A percentile compares a stretch with the other conserved stretches of the same genome.
These are phyloP conservation scores for Nomada ferruginata DNA, from an alignment of 2,888 invertebrate genomes.

Conservation along the genomic window DNA sequence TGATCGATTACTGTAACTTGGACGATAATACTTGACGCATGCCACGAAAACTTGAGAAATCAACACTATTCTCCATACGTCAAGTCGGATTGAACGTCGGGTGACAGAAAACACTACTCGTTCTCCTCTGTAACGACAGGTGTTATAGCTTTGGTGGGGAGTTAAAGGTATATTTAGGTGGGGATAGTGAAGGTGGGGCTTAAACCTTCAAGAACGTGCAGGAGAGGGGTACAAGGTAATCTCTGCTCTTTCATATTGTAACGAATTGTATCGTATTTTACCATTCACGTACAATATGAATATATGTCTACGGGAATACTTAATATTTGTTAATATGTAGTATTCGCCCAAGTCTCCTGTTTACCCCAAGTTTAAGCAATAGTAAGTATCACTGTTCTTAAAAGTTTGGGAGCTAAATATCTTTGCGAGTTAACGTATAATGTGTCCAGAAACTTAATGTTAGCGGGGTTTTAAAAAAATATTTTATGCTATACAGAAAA, in stretches of 20 bases:
- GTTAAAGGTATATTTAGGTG: conserved; percentile 42
- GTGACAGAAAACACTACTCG: conserved; percentile 65
- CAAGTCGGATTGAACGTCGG: conserved; percentile 53
- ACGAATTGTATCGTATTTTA: conserved; percentile 18
- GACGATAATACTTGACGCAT: conserved; percentile 51
- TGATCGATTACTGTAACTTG: conserved; percentile 17
- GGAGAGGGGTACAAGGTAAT: conserved; percentile 47
- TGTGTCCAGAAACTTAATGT: too few species aligned
- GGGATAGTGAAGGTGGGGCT: conserved; percentile 64
- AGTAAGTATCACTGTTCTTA: too few species aligned
- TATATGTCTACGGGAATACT: background rate
- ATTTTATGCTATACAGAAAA: too few species aligned
- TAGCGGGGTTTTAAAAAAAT: too few species aligned
- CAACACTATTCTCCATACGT: conserved; percentile 64
- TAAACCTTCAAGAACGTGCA: conserved; percentile 49
- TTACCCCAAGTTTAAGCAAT: too few species aligned
- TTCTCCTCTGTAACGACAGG: conserved; percentile 68
- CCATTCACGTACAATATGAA: background rate
- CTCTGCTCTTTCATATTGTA: conserved; percentile 30
- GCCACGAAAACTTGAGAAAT: conserved; percentile 56
- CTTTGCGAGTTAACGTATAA: too few species aligned
- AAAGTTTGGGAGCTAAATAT: too few species aligned
- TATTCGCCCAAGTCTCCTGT: too few species aligned
- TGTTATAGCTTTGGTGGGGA: conserved; percentile 58
- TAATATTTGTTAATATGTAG: background rate